These are phyloP conservation scores for Keiferia lycopersicella DNA, from an alignment of 2,888 invertebrate genomes.

Conservation along the genomic window DNA sequence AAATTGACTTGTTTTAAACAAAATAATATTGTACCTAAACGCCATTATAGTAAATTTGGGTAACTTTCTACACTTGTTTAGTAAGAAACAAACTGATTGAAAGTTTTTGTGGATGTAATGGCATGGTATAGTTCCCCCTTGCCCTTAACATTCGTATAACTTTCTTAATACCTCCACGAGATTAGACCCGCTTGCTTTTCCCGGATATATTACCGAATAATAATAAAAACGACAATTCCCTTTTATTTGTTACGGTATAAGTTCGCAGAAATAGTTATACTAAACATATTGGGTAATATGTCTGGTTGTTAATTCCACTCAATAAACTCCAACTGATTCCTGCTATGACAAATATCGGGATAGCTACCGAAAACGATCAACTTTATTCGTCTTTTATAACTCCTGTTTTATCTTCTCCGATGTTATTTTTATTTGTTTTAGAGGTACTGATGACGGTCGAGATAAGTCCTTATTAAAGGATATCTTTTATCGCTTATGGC, in stretches of 20 bases:
- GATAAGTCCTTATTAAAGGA: constrained; percentile 21
- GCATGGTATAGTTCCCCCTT: constrained; percentile 61
- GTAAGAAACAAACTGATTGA: constrained; percentile 46
- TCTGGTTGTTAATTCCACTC: constrained; percentile 74
- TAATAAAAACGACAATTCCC: constrained; percentile 71
- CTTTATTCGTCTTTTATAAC: constrained; percentile 36
- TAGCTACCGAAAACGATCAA: constrained; percentile 31
- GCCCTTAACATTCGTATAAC: constrained; percentile 71
- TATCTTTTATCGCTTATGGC: constrained; percentile 24
- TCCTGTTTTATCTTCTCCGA: not conserved
- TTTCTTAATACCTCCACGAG: constrained; percentile 74
- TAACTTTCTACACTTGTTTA: not conserved
- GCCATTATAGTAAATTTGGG: too few species aligned
- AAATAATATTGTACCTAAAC: too few species aligned
- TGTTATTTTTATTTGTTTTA: constrained; percentile 17
- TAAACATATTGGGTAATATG: constrained; percentile 55
- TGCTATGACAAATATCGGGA: constrained; percentile 41
- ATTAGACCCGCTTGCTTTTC: constrained; percentile 69
- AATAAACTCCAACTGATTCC: constrained; percentile 60
- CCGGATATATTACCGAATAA: constrained; percentile 62
- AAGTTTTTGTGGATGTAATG: constrained; percentile 72
- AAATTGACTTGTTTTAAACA: too few species aligned
- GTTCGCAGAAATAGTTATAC: constrained; percentile 51
- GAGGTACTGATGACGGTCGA: not conserved
- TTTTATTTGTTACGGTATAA: constrained; percentile 71